Evolutionary conservation across 2,888 invertebrate genomes (phyloP).

Genomic region (Scaeva pyrastri): DNA sequence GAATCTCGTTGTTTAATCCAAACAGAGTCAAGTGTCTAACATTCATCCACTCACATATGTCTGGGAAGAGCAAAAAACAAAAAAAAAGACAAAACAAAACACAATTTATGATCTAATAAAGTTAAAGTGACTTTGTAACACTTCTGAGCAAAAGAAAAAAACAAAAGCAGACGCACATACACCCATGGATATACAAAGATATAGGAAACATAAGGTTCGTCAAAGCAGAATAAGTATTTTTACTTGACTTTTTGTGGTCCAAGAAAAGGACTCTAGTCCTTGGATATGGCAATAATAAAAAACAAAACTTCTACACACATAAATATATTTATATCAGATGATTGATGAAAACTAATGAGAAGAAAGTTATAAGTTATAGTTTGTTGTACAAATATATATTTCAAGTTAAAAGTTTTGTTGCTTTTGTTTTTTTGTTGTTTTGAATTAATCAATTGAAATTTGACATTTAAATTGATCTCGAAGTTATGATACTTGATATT

Average conservation of each 20-base stretch:
- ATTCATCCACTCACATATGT: conserved; percentile 70
- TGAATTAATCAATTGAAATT: neutral
- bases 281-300: conserved; percentile 21
- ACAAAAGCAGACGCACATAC: neutral
- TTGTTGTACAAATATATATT: too few relatives aligned
- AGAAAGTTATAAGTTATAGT: neutral
- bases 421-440: neutral
- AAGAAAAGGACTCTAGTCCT: conserved; percentile 35
- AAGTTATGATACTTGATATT: neutral
- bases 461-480: neutral
- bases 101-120: conserved; percentile 75
- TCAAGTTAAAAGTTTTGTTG: conserved; percentile 9
- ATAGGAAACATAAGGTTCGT: conserved; percentile 16
- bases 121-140: conserved; percentile 72
- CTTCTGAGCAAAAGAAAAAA: conserved; percentile 28
- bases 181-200: neutral
- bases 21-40: conserved; percentile 55
- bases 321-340: conserved; percentile 17
- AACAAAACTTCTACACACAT: conserved; percentile 6
- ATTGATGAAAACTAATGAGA: conserved; percentile 27
- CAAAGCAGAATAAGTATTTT: neutral
- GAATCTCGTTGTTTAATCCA: conserved; percentile 68
- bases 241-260: conserved; percentile 21
- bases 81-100: too few relatives aligned
- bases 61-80: conserved; percentile 5